Conservation (phyloP, 64 coral and sea anemone genomes). For the Stichodactyla mertensii region DNA sequence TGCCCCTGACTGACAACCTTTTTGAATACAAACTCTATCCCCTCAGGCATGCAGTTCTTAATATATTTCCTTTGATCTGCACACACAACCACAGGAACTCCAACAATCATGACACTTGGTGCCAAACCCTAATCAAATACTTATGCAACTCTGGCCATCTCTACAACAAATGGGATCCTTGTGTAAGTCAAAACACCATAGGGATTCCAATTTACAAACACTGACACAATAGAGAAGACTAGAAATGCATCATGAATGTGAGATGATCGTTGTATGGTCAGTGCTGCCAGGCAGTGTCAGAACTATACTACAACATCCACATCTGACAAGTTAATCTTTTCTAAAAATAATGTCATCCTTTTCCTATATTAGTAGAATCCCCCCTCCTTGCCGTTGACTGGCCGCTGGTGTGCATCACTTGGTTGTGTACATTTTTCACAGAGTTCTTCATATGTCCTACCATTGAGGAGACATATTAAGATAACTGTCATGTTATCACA, state of each 20-base stretch:
- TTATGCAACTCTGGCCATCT: not conserved
- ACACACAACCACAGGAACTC: not conserved
- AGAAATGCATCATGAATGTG: not conserved
- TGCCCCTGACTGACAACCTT: no score
- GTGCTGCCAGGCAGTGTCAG: not conserved
- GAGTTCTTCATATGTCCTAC: constrained; percentile 83
- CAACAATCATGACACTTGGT: constrained; percentile 2
- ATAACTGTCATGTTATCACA: constrained; percentile 99
- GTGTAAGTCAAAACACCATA: not conserved
- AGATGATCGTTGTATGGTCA: not conserved
- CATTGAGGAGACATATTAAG: constrained; percentile 74
- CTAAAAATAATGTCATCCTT: constrained; percentile 8
- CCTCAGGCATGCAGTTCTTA: no score
- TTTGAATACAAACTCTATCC: no score
- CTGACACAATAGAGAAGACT: not conserved
- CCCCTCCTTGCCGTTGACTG: constrained; percentile 22
- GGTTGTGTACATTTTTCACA: constrained; percentile 78
- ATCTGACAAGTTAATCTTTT: not conserved
- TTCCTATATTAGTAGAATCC: constrained; percentile 20
- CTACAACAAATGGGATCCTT: not conserved
- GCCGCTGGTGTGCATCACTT: constrained; percentile 60
- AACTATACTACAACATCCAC: not conserved
- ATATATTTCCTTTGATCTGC: not conserved
- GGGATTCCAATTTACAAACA: not conserved
- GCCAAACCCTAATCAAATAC: not conserved